These are phyloP conservation scores for Numida meleagris DNA, from an alignment of 2,113 vertebrate species.

Conservation along the genomic window DNA sequence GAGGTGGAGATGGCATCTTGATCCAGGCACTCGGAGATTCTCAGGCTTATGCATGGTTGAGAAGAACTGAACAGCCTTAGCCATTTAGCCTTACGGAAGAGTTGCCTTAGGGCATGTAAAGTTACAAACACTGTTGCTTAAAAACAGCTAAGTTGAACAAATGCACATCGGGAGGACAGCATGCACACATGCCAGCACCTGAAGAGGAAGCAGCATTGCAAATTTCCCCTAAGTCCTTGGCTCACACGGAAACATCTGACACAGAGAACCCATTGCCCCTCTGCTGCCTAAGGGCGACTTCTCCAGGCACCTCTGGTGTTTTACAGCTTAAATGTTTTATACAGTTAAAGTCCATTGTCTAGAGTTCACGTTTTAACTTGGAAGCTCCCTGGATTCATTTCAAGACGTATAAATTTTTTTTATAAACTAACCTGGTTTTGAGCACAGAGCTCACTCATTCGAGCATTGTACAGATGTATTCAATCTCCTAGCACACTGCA, in stretches of 20 bases:
- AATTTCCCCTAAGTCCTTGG: not conserved
- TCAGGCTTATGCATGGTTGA: not conserved
- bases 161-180: not conserved
- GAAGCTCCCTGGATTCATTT: slow-evolving; percentile 16
- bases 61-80: not conserved
- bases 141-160: not conserved
- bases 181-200: not conserved
- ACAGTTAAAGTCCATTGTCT: not conserved
- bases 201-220: slow-evolving; percentile 32
- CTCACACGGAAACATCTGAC: slow-evolving; percentile 15
- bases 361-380: slow-evolving; percentile 11
- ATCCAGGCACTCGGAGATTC: not conserved
- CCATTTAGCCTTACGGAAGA: not conserved
- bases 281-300: not conserved
- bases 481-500: slow-evolving; percentile 26
- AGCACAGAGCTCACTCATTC: not conserved
- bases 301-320: not conserved
- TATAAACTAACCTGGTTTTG: not conserved
- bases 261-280: not conserved
- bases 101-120: not conserved
- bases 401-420: not conserved
- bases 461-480: slow-evolving; percentile 26
- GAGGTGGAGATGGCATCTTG: not conserved
- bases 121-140: not conserved
- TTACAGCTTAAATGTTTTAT: slow-evolving; percentile 4